Evolutionary conservation across 2,797 vertebrate genomes (phyloP).

Genomic region (Artibeus jamaicensis): DNA sequence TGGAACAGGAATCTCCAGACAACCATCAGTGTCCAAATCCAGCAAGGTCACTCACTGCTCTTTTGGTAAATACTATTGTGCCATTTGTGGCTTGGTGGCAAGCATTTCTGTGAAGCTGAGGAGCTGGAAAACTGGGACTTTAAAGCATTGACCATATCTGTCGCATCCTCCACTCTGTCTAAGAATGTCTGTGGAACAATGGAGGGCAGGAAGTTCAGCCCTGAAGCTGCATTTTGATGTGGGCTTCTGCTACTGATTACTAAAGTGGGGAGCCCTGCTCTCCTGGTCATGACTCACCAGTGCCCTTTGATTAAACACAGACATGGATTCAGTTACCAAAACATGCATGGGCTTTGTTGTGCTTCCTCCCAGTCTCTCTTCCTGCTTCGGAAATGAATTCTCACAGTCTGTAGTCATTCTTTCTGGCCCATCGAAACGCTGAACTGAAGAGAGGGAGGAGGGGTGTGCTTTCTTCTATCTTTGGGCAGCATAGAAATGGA

Average conservation of each 20-base stretch:
- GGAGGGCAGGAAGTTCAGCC: neutral
- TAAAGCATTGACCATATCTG: neutral
- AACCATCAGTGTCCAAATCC: neutral
- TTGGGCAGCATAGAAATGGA: neutral
- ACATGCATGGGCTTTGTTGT: neutral
- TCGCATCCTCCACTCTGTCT: neutral
- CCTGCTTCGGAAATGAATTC: constrained; percentile 53
- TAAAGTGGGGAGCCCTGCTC: neutral
- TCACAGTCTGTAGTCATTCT: neutral
- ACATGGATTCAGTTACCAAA: constrained; percentile 10
- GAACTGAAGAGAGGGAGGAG: neutral
- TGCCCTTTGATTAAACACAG: constrained; percentile 57
- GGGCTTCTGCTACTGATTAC: constrained; percentile 36
- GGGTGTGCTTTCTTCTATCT: neutral
- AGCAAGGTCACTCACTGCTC: neutral
- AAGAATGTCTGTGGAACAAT: neutral
- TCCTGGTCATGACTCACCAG: neutral
- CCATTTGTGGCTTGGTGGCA: neutral
- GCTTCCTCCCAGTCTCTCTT: constrained; percentile 30
- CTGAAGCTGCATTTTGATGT: neutral
- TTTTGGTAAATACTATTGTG: neutral
- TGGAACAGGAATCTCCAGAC: neutral
- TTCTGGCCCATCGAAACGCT: neutral
- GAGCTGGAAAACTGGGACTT: neutral
- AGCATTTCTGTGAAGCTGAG: neutral